Percentiles rank a stretch among this genome's conserved stretches.
These are phyloP conservation scores for Ashinkailepas kermadecensis DNA, from an alignment of 2,888 invertebrate species.

Conservation along the genomic window DNA sequence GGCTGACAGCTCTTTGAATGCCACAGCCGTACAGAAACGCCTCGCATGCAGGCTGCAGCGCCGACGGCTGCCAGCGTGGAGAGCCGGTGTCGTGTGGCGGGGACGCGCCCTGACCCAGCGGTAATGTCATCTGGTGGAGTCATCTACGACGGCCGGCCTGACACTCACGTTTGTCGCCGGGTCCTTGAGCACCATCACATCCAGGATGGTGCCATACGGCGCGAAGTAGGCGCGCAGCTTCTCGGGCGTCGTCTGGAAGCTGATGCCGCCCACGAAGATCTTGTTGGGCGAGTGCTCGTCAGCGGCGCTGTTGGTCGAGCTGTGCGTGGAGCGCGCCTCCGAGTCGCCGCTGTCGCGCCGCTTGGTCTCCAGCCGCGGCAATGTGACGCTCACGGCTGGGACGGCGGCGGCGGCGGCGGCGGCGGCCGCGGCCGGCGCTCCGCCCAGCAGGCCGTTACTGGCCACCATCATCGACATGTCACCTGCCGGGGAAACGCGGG, in stretches of 20 bases:
- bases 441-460: constrained; percentile 5
- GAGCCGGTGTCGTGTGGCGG: no score
- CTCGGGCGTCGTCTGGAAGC: constrained; percentile 88
- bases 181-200: constrained; percentile 90
- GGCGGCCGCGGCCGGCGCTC: neutral
- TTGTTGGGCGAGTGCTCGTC: constrained; percentile 58
- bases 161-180: constrained; percentile 76
- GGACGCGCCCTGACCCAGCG: no score
- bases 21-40: no score
- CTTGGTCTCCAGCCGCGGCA: neutral
- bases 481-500: neutral
- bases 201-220: constrained; percentile 83
- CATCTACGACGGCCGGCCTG: no score
- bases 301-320: constrained; percentile 7
- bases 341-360: constrained; percentile 23
- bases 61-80: no score
- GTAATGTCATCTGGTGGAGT: no score
- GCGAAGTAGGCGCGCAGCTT: constrained; percentile 87
- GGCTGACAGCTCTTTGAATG: no score
- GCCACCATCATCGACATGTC: constrained; percentile 24
- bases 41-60: no score
- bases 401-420: neutral
- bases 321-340: constrained; percentile 17
- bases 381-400: neutral
- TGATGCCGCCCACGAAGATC: constrained; percentile 81